Evolutionary conservation across 2,113 vertebrate species (phyloP).

Genomic region (Hemiscyllium ocellatum): DNA sequence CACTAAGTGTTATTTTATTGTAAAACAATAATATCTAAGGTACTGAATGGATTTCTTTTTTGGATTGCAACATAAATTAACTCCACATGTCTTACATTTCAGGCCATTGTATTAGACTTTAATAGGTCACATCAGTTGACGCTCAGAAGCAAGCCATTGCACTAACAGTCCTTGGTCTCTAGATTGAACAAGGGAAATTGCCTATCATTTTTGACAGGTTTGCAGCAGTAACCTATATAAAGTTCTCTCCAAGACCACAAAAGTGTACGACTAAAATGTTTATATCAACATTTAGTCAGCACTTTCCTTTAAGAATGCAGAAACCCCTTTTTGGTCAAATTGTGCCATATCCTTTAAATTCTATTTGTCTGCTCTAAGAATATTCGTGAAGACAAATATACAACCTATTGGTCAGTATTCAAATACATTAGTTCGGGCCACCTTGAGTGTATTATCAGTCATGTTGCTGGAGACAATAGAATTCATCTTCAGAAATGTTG

Average conservation of each 20-base stretch:
- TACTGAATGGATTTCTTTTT: background rate
- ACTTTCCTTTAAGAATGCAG: background rate
- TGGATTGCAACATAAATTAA: background rate
- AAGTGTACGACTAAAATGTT: background rate
- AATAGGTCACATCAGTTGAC: background rate
- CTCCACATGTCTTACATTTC: background rate
- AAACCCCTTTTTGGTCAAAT: background rate
- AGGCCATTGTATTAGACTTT: background rate
- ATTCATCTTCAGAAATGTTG: background rate
- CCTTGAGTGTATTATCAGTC: background rate
- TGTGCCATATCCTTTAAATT: background rate
- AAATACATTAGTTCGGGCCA: background rate
- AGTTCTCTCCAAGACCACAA: background rate
- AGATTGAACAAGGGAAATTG: background rate
- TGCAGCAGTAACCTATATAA: background rate
- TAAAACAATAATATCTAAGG: background rate
- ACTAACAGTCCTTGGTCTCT: background rate
- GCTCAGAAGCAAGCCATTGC: background rate
- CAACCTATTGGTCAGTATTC: background rate
- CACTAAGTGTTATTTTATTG: background rate
- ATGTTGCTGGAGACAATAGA: background rate
- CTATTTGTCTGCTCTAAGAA: background rate
- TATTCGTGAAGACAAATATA: background rate
- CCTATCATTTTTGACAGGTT: background rate
- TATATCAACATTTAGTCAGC: background rate